Conservation (phyloP, 2,797 vertebrate genomes). For the Mareca penelope region DNA sequence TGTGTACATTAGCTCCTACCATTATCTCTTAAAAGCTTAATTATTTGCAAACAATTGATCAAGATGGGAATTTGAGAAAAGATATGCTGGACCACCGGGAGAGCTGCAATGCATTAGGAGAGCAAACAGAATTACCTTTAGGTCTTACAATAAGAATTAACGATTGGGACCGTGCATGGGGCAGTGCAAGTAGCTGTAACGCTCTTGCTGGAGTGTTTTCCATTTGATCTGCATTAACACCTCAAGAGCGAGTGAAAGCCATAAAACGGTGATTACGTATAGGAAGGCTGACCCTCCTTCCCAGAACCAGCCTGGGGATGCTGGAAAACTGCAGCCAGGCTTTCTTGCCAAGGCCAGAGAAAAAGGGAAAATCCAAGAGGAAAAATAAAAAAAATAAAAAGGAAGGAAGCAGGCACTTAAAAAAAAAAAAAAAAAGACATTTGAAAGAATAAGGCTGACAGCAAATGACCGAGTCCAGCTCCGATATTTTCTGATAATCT, state of each 20-base stretch:
- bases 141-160: constrained; percentile 83
- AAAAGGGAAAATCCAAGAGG: not conserved
- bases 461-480: not conserved
- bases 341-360: constrained; percentile 9
- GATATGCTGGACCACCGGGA: constrained; percentile 77
- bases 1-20: constrained; percentile 81
- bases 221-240: constrained; percentile 86
- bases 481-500: not conserved
- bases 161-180: constrained; percentile 61
- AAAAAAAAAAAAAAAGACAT: not conserved
- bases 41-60: constrained; percentile 90
- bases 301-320: constrained; percentile 57
- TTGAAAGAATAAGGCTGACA: not conserved
- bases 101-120: constrained; percentile 81
- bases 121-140: constrained; percentile 84
- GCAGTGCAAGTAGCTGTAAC: constrained; percentile 62
- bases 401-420: not conserved
- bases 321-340: not conserved
- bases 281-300: constrained; percentile 74
- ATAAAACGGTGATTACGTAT: constrained; percentile 81
- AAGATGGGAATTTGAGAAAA: constrained; percentile 83
- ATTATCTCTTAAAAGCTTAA: constrained; percentile 88
- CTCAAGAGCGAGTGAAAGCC: constrained; percentile 78
- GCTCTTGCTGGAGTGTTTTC: constrained; percentile 78
- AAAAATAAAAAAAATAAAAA: not conserved